A percentile compares a stretch with the other conserved stretches of the same genome.
Evolutionary conservation across 2,888 invertebrate genomes (phyloP).

Genomic region (Drosophila kambysellisi): DNA sequence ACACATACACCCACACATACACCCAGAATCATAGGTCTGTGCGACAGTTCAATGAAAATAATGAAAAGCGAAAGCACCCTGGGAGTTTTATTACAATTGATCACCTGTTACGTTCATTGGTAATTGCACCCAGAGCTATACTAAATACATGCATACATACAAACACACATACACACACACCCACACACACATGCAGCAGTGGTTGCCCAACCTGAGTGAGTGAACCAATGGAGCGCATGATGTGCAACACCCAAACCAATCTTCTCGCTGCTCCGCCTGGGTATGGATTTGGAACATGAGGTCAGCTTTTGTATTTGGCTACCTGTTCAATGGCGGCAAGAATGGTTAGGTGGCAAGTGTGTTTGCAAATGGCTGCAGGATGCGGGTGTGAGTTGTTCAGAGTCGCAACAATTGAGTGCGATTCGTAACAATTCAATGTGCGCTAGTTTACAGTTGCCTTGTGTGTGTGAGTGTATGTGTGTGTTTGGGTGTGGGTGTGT

Average conservation of each 20-base stretch:
- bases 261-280: constrained; percentile 39
- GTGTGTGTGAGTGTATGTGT: constrained; percentile 37
- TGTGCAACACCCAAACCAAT: constrained; percentile 47
- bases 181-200: constrained; percentile 20
- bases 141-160: constrained; percentile 62
- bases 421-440: constrained; percentile 23
- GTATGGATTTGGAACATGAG: constrained; percentile 71
- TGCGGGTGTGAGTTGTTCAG: constrained; percentile 14
- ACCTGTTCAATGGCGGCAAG: constrained; percentile 23
- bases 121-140: constrained; percentile 81
- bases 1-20: constrained; percentile 1
- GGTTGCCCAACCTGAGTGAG: constrained; percentile 42
- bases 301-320: constrained; percentile 68
- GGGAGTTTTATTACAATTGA: constrained; percentile 83
- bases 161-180: constrained; percentile 9
- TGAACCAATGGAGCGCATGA: constrained; percentile 57
- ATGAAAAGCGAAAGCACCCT: constrained; percentile 81
- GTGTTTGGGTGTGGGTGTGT: constrained; percentile 48
- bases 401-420: constrained; percentile 36
- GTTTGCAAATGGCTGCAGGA: constrained; percentile 20
- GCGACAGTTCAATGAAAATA: constrained; percentile 74
- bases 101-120: constrained; percentile 83
- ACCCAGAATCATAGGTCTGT: constrained; percentile 13
- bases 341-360: constrained; percentile 3
- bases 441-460: constrained; percentile 40